Evolutionary conservation across 1,140 invertebrate genomes (phyloP).

Genomic region (Cyclina sinensis): DNA sequence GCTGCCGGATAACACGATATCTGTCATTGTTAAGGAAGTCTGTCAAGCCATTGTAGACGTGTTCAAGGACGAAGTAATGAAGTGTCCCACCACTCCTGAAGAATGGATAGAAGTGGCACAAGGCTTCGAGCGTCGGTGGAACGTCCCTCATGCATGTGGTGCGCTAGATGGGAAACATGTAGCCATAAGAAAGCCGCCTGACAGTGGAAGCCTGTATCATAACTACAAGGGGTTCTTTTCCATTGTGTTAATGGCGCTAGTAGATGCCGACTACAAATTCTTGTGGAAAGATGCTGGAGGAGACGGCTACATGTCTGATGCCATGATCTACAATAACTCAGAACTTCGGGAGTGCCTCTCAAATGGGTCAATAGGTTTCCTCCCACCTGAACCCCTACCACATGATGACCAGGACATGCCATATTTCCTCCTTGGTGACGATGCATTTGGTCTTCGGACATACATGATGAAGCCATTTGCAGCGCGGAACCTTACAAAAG

Average conservation of each 20-base stretch:
- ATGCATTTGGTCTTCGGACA: slow-evolving; percentile 74
- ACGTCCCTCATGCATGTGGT: slow-evolving; percentile 63
- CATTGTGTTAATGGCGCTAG: slow-evolving; percentile 32
- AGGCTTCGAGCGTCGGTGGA: slow-evolving; percentile 29
- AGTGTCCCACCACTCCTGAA: slow-evolving; percentile 57
- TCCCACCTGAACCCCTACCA: background rate
- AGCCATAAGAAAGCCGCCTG: slow-evolving; percentile 30
- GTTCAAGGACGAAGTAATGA: slow-evolving; percentile 49
- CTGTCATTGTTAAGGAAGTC: slow-evolving; percentile 51
- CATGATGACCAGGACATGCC: slow-evolving; percentile 26
- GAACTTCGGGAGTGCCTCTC: slow-evolving; percentile 1
- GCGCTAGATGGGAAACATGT: slow-evolving; percentile 66
- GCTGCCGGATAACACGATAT: slow-evolving; percentile 14
- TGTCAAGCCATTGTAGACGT: slow-evolving; percentile 61
- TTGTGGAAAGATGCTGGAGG: slow-evolving; percentile 27
- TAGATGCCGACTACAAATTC: slow-evolving; percentile 53
- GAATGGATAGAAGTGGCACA: slow-evolving; percentile 55
- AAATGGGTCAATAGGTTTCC: slow-evolving; percentile 1
- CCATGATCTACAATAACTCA: slow-evolving; percentile 31
- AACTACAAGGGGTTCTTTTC: too few species aligned
- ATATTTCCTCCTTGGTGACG: slow-evolving; percentile 74
- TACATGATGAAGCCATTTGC: slow-evolving; percentile 79
- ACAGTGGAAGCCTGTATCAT: slow-evolving; percentile 36
- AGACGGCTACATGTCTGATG: slow-evolving; percentile 51
- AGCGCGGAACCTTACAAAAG: background rate